Conservation (phyloP, 1,140 invertebrate genomes). For the Nephotettix cincticeps region DNA sequence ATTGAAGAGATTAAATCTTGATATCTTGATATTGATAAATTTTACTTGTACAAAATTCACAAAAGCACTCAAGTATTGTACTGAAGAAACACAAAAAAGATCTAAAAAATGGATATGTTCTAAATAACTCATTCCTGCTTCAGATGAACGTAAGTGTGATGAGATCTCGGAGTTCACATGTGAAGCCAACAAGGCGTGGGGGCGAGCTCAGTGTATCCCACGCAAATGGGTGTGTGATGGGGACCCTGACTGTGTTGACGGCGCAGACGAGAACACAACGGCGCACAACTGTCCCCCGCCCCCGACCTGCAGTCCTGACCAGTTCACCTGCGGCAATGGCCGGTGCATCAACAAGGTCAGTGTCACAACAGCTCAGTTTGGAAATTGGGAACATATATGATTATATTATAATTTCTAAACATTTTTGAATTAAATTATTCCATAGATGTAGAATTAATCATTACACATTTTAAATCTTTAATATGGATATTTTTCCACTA, state of each 20-base stretch:
- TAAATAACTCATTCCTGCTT: too few relatives aligned
- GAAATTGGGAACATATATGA: too few relatives aligned
- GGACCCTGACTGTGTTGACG: conserved; percentile 93
- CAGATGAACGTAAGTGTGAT: conserved; percentile 86
- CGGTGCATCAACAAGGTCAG: conserved; percentile 77
- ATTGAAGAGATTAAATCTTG: background rate
- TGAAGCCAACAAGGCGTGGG: conserved; percentile 86
- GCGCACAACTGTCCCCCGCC: conserved; percentile 77
- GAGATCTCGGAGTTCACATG: conserved; percentile 91
- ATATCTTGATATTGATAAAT: background rate
- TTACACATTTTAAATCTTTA: too few relatives aligned
- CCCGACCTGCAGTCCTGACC: conserved; percentile 78
- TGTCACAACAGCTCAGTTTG: too few relatives aligned
- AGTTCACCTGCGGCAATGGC: conserved; percentile 89
- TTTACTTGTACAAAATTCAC: background rate
- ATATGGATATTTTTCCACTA: too few relatives aligned
- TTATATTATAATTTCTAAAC: too few relatives aligned
- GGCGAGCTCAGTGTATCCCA: conserved; percentile 89
- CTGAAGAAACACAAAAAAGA: too few relatives aligned
- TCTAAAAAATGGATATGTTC: too few relatives aligned
- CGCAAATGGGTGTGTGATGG: conserved; percentile 94
- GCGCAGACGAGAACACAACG: conserved; percentile 91
- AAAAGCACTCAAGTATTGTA: background rate
- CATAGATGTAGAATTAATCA: too few relatives aligned
- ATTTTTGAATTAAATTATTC: too few relatives aligned